Evolutionary conservation across 2,113 vertebrate species (phyloP), one percentile per base, ranked within the genome.

Genomic region (Rhinoderma darwinii): DNA sequence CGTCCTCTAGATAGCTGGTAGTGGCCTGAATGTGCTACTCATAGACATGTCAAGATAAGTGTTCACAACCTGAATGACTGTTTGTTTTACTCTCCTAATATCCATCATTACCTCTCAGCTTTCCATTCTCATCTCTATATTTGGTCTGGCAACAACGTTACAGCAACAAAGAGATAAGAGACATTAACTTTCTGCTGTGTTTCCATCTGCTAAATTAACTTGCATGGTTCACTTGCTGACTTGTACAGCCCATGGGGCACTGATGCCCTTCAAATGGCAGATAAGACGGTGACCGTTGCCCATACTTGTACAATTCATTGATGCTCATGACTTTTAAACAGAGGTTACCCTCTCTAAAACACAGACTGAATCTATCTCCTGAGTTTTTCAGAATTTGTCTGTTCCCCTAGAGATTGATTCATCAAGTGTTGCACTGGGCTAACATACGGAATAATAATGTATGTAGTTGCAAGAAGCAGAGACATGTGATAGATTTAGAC

Each of bases 181-280:
- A 25, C 41, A 37, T 68, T 30, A 35, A 78, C 30, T 78, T 25
- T 61, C 78, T 81, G 37, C 35, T 81, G 78, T 59, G 47, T 27
- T 63, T 81, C 39, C 56, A 84, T 59, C 50, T 83, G 68, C 82
- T 83, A 54, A 39, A 73, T 54, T 22, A 73, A 54, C 44, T 12
- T 18, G 14, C 66, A 15, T 51, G 27, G n/a, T 25, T 83, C 18
- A 1, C 44, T 72, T n/a, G 79, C 22, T 83, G 66, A 51, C 18
- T 72, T 82, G 77, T 43, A 47, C 39, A 82, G 82, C 82, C 44
- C 30, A 39, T 83, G 66, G 66, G 44, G 66, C 27, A n/a, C 66
- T 39, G 66, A 83, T 72, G 82, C 66, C 82, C 66, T 83, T 83
- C 27, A 73, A 56, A 83, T 73, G 44, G 30, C 82, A 73, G 43